Evolutionary conservation across 2,888 invertebrate genomes (phyloP).

Genomic region (Sturmia bella): DNA sequence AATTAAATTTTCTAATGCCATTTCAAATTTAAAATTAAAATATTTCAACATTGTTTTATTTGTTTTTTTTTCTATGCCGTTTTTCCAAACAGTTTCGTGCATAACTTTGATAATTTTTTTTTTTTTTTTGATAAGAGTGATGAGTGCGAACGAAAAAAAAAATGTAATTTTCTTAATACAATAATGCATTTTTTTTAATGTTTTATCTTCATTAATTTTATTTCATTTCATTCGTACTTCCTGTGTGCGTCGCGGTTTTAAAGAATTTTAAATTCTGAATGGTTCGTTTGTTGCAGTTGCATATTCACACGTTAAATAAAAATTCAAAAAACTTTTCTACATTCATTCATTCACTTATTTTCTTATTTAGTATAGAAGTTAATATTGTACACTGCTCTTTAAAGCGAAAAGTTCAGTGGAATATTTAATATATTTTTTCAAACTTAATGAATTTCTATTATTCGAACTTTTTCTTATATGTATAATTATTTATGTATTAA

Average conservation of each 20-base stretch:
- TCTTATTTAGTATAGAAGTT: constrained; percentile 45
- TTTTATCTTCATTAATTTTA: constrained; percentile 2
- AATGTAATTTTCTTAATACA: constrained; percentile 21
- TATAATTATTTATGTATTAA: too few relatives aligned
- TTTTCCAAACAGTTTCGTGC: neutral
- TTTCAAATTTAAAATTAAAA: neutral
- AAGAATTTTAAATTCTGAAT: constrained; percentile 9
- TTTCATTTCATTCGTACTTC: constrained; percentile 50
- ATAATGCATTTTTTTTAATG: constrained; percentile 8
- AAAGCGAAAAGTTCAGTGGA: neutral
- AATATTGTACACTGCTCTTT: neutral
- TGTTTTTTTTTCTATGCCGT: neutral
- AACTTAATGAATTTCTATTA: too few relatives aligned
- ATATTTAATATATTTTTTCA: too few relatives aligned
- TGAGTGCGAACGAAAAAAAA: constrained; percentile 2
- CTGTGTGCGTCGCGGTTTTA: constrained; percentile 44
- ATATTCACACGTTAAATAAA: constrained; percentile 40
- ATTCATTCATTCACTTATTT: constrained; percentile 12
- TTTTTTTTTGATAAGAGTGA: too few relatives aligned
- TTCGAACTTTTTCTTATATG: too few relatives aligned
- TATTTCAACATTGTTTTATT: neutral
- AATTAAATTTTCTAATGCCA: constrained; percentile 10
- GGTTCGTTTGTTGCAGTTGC: constrained; percentile 13
- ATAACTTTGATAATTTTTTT: constrained; percentile 43
- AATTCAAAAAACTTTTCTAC: neutral